phyloP scores from a whole-genome alignment of 2,888 invertebrate genomes.

The Latrodectus hesperus region DNA sequence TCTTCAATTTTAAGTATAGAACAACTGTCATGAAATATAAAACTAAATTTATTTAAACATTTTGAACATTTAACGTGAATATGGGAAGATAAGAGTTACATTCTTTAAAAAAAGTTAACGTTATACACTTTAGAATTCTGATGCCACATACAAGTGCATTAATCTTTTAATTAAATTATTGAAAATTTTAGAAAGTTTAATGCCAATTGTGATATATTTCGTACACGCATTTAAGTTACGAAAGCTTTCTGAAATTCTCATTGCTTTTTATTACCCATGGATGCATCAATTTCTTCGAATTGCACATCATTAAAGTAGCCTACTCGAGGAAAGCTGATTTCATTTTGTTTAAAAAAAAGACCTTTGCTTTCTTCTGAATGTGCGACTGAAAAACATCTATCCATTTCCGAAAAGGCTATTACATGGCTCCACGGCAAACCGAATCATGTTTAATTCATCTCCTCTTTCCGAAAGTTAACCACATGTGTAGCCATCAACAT shows the following conservation, averaged over 20 bases:
- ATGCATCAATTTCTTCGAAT: neutral
- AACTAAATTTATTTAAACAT: too few relatives aligned
- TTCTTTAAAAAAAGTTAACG: too few relatives aligned
- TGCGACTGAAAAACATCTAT: neutral
- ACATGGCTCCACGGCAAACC: slow-evolving; percentile 25
- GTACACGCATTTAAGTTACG: too few relatives aligned
- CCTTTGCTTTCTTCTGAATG: neutral
- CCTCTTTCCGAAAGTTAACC: slow-evolving; percentile 26
- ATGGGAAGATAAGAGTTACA: too few relatives aligned
- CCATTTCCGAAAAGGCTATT: slow-evolving; percentile 21
- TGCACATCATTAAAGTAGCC: neutral
- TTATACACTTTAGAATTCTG: too few relatives aligned
- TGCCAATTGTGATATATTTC: too few relatives aligned
- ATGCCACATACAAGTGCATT: too few relatives aligned
- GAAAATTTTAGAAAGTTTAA: too few relatives aligned
- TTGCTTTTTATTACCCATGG: neutral
- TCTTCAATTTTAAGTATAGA: too few relatives aligned
- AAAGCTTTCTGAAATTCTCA: neutral
- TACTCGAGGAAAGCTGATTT: neutral
- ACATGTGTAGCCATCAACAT: neutral
- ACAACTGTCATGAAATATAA: too few relatives aligned
- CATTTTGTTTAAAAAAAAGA: neutral
- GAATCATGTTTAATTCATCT: slow-evolving; percentile 53
- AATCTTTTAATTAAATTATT: too few relatives aligned
- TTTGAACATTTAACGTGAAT: too few relatives aligned